Evolutionary conservation across 2,888 invertebrate species (phyloP), one percentile per base, ranked within the genome.

Genomic region (Yponomeuta sedellus): DNA sequence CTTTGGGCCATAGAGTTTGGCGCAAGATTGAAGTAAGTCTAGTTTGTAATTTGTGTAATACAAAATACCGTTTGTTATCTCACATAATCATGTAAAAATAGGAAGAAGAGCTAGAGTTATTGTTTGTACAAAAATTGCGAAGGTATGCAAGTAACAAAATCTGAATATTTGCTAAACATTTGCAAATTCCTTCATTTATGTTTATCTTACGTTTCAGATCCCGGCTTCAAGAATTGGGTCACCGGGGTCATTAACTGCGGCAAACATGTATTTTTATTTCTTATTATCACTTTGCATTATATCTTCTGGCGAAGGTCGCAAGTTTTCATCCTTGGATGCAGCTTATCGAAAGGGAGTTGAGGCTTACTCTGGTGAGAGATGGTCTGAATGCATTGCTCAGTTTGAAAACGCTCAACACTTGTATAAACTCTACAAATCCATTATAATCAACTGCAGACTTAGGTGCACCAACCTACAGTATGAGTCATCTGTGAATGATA

Each of bases 291-390:
- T 59, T 59, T 59, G 5, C 12, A 20, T 59, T n/a, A 20, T 59
- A 20, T 59, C 59, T 19, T 19, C 25, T 59, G 59, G 59, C 12
- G 11, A 34, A 19, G 34, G 34, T 10, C 28, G n/a, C 39, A 79
- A 78, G 69, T 71, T 78, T 66, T 71, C 78, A 64, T 87, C 86
- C 10, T 67, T 90, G 58, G 84, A 88, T 34, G 81, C 82, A 78
- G 75, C 76, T 1, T 90, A 80, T 68, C 71, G 79, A 67, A 86
- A 83, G 75, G 95, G 94, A 66, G 90, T 94, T 10, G 88, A 93
- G 68, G 94, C 95, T 10, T 96, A 96, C 81, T 83, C 93, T 65
- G 92, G 93, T 39, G 94, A 95, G 74, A 90, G 94, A 76, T 96
- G 95, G 94, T 88, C 92, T 22, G 93, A 93, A 68, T 97, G 97